Percentiles rank a stretch among this genome's conserved stretches.
Evolutionary conservation across 2,888 invertebrate genomes (phyloP).

Genomic region (Sphinx pinastri): DNA sequence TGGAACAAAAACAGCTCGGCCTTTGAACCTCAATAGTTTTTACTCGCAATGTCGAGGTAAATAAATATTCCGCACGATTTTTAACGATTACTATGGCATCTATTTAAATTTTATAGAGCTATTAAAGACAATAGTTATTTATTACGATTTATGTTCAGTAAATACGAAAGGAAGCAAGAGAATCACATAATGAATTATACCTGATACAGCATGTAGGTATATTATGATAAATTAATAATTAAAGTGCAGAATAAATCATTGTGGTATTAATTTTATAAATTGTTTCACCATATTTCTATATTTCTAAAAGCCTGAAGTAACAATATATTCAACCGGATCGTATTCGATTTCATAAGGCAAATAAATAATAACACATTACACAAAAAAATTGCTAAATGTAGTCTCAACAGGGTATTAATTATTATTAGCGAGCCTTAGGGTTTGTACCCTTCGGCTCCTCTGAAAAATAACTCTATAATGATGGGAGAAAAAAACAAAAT

Average conservation of each 20-base stretch:
- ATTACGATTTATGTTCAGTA: too few relatives aligned
- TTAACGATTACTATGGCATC: neutral
- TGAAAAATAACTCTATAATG: neutral
- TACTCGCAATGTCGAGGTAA: neutral
- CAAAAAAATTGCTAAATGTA: neutral
- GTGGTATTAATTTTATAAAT: too few relatives aligned
- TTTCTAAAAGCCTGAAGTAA: too few relatives aligned
- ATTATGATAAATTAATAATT: too few relatives aligned
- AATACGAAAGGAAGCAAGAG: too few relatives aligned
- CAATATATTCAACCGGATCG: too few relatives aligned
- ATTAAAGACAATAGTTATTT: too few relatives aligned
- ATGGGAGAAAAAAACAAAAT: neutral
- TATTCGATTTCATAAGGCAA: too few relatives aligned
- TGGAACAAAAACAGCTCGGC: neutral
- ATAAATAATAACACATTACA: neutral
- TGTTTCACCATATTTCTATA: too few relatives aligned
- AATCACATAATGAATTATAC: too few relatives aligned
- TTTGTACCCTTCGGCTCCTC: neutral
- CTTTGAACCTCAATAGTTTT: constrained; percentile 1
- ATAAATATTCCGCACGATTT: neutral
- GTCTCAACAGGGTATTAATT: neutral
- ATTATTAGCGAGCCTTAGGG: neutral
- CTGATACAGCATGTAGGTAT: too few relatives aligned
- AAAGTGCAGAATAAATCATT: too few relatives aligned
- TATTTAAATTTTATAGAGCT: neutral